Conservation (phyloP, 1,140 invertebrate species). For the Elysia chlorotica region DNA sequence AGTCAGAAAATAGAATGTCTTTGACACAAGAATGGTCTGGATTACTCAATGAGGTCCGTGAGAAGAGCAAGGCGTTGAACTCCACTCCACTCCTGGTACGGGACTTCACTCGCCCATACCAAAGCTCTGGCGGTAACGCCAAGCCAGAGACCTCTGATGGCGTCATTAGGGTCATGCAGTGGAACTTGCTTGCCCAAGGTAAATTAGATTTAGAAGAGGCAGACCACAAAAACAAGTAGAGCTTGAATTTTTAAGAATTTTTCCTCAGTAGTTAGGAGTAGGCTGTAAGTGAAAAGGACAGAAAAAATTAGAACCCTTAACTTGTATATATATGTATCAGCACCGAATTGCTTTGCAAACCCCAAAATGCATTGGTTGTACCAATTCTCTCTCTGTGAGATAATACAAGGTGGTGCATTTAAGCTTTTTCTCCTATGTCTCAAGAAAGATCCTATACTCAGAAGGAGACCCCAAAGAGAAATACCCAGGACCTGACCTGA, state of each 20-base stretch:
- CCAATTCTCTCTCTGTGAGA: neutral
- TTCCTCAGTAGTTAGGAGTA: neutral
- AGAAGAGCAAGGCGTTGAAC: too few species aligned
- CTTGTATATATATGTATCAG: neutral
- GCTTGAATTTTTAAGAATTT: neutral
- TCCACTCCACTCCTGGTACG: too few species aligned
- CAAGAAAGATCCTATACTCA: too few species aligned
- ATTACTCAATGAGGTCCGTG: too few species aligned
- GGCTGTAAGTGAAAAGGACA: neutral
- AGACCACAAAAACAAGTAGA: too few species aligned
- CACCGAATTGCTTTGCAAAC: neutral
- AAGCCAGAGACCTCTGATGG: neutral
- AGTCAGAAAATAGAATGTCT: too few species aligned
- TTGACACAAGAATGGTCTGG: too few species aligned
- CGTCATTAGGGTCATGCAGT: constrained; percentile 70
- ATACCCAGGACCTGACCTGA: too few species aligned
- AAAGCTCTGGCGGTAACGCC: neutral
- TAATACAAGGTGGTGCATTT: too few species aligned
- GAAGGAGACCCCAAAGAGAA: too few species aligned
- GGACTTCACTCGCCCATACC: too few species aligned
- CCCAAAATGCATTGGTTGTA: neutral
- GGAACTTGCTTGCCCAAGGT: constrained; percentile 81
- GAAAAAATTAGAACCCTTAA: neutral
- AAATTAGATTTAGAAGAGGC: constrained; percentile 42
- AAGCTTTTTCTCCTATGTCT: too few species aligned